Evolutionary conservation across 2,797 vertebrate species (phyloP), one percentile per base, ranked within the genome.

Genomic region (Leptoclinus maculatus): DNA sequence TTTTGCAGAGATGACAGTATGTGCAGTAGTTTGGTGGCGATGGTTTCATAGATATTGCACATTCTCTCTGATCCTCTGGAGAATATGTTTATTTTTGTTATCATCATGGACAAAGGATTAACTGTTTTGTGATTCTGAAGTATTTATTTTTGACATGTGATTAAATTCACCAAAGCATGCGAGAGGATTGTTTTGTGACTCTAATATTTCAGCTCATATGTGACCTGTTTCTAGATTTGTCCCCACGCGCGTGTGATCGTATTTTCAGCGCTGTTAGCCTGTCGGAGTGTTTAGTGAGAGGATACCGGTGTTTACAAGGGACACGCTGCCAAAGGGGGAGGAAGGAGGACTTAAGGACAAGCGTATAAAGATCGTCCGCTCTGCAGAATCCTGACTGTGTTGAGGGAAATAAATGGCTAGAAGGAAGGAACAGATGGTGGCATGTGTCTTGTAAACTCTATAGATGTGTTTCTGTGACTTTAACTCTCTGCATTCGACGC

Each of bases 61-160:
- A 29, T 29, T 2, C 63, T 62, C 59, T 69, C 73, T 47, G 66
- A 91, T n/a, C 74, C 59, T 76, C 34, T 64, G 66, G 43, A 69
- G 67, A 78, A 87, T 75, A 67, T 71, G 51, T 80, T 73, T 76
- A 6, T 59, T 13, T 43, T 17, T 19, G 12, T 84, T 73, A 75
- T 51, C 67, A 71, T 76, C 80, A 53, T 53, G 57, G 56, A 32
- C 29, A 14, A 68, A 69, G 69, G 79, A 78, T 86, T 78, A 68
- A 17, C 51, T 74, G n/a, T 63, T 79, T 53, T 32, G 5, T 72
- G 45, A 71, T 57, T 23, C 47, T 14, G 51, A 62, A 60, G 32
- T 70, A 11, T 80, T 86, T 78, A 10, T 57, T 73, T 65, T 54
- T n/a, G 1, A 58, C 21, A 62, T 58, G 69, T 59, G 11, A 56